Base-by-base conservation (phyloP, 2,888 invertebrate genomes). In the Listrodromus nycthemerus region DNA sequence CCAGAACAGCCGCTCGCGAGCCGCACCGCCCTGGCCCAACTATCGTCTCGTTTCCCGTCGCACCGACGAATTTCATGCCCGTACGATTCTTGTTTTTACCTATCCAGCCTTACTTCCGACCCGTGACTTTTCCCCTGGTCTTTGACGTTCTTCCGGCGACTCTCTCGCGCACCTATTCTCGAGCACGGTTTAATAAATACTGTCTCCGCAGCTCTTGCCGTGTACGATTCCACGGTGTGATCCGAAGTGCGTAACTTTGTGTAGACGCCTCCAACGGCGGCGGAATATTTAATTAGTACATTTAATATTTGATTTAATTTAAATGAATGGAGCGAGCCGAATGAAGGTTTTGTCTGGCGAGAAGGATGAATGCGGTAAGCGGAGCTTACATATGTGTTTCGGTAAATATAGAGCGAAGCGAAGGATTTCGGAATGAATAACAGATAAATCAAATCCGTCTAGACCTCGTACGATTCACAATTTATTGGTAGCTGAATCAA, bases 1-100 rank as follows among this genome's bases (percentile, higher is more conserved):
- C 88, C 86, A 85, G 73, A 70, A 63, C 70, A 81, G 84, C 75
- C 69, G 80, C 70, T 79, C 73, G 61, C 58, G 45, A 19, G 16
- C 6, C 24, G 24, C 16, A 58, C 48, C 41, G 19, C 75, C 75
- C 76, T 79, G 77, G 74, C 74, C 73, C 63, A 70, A 69, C 82
- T 77, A 74, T 85, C 65, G 67, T 71, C 45, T 63, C 78, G 8
- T 66, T 33, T 13, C 27, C 41, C 30, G 66, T 24, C n/a, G 7
- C 19, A 8, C 27, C 41, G 67, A 55, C 37, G 70, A 76, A 82
- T 76, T 79, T 85, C 84, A 74, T 73, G 71, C 67, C 71, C 63
- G 69, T 76, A 30, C 79, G 80, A 73, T 75, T 70, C 69, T 65
- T 61, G 80, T 74, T 78, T 80, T 83, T 83, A 77, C 58, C 63